Base-by-base conservation (phyloP, 2,113 vertebrate genomes). In the Alaudala cheleensis region DNA sequence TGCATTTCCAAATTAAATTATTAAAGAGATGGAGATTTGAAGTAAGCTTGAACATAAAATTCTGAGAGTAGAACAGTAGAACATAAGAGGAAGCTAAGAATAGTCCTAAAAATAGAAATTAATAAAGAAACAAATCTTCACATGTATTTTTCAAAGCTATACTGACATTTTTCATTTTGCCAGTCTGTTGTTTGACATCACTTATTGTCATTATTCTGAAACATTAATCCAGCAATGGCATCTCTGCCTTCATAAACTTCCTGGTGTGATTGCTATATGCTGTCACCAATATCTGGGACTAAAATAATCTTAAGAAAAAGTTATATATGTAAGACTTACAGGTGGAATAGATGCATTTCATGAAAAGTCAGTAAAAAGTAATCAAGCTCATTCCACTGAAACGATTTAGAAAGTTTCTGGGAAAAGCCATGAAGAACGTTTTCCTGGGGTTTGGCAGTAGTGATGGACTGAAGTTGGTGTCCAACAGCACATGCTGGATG, bases 151-250 rank as follows among this genome's bases (percentile, higher is more conserved):
- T 82, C 85, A 93, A 76, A 80, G 81, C 50, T 73, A 3, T 45
- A 49, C 45, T 95, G 92, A 45, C 29, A 42, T 76, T 91, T 88
- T 93, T 93, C 66, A 82, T 85, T 90, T 92, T 93, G n/a, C 66
- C 71, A 86, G 33, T 95, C 81, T 95, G 62, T 74, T 92, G 42
- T 90, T 93, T 94, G 93, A 77, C 49, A 42, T 77, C 73, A 44
- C 25, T 95, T 89, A 79, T 81, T 94, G 78, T 77, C 85, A 84
- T 90, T 91, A 90, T 93, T 93, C 92, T 87, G 70, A 94, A 87
- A 60, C 87, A 76, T 90, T 95, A 87, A 93, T 93, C 92, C 78
- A 93, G 62, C 70, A 87, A 31, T 21, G 45, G 20, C 79, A 86
- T 82, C 66, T 88, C 81, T 85, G 65, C 78, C 70, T 79, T 61